Base-by-base conservation (phyloP, 1,140 invertebrate genomes). In the Mylabris phalerata region DNA sequence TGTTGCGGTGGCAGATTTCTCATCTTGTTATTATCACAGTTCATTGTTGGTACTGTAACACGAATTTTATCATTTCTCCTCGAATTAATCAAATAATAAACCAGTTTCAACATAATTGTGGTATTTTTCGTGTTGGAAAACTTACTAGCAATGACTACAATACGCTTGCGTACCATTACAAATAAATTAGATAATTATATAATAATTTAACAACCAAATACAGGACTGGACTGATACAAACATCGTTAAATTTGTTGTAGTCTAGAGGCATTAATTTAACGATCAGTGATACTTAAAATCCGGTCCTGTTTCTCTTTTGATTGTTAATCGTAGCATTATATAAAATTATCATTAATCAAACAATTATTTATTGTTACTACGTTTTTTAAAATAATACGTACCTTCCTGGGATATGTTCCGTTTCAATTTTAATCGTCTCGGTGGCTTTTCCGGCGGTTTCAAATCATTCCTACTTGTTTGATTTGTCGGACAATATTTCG, bases 361-460 rank as follows among this genome's bases (percentile, higher is more conserved):
- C 26, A 26, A 24, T 46, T 19, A 44, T 46, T 24, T 46, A 24
- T 26, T 24, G 44, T 24, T 24, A 46, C 9, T 46, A 24, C 44
- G 44, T 9, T 11, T 5, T 44, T 44, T 44, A 39, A 39, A 19
- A 19, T 19, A 19, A 19, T 9, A 41, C 10, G 3, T 27, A 27
- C 26, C 13, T 55, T 11, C 9, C 43, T 50, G 19, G 41, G 41
- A 42, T n/a, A 42, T 42, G 41, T 42, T 6, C 9, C 41, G 41
- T 25, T 57, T 55, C 40, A 57, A 24, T 54, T 58, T 55, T 19
- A 61, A 49, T 48, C 55, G 58, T 41, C 62, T 58, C 3, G 65
- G 62, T 1, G 62, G 62, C 45, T 62, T 64, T 25, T 60, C 42
- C 25, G 64, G 64, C 4, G 61, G 59, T 10, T 44, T 19, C 9